Evolutionary conservation across 2,888 invertebrate species (phyloP).

Genomic region (Odontomyia ornata): DNA sequence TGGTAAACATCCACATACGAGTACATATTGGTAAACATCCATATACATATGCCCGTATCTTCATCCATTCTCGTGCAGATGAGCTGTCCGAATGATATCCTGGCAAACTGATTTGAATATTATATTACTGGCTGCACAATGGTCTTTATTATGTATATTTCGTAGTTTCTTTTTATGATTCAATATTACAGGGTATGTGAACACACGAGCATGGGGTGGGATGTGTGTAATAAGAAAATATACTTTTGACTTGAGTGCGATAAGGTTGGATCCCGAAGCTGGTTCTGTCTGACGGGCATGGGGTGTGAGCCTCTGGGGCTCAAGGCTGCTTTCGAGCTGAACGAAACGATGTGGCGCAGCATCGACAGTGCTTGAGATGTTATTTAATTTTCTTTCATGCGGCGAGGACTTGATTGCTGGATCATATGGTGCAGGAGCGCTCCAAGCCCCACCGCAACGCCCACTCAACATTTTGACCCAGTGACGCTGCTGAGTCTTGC

Average conservation of each 20-base stretch:
- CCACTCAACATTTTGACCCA: no score
- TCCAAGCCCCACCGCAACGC: no score
- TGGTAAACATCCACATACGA: no score
- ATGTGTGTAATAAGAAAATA: not conserved
- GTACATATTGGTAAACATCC: no score
- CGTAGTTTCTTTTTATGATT: not conserved
- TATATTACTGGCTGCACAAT: slow-evolving; percentile 24
- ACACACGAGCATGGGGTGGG: not conserved
- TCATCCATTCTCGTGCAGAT: not conserved
- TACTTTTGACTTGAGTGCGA: not conserved
- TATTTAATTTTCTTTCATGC: no score
- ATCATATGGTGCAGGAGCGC: no score
- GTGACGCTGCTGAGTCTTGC: no score
- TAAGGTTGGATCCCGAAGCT: not conserved
- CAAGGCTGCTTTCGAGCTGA: no score
- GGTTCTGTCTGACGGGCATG: not conserved
- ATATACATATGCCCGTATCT: not conserved
- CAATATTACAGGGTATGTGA: not conserved
- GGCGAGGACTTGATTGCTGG: no score
- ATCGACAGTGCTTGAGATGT: no score
- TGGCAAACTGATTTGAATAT: slow-evolving; percentile 27
- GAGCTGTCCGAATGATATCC: not conserved
- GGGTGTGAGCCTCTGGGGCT: no score
- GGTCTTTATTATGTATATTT: slow-evolving; percentile 21
- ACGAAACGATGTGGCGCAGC: no score